Evolutionary conservation across 2,888 invertebrate species (phyloP).

Genomic region (Dasysyrphus tricinctus): DNA sequence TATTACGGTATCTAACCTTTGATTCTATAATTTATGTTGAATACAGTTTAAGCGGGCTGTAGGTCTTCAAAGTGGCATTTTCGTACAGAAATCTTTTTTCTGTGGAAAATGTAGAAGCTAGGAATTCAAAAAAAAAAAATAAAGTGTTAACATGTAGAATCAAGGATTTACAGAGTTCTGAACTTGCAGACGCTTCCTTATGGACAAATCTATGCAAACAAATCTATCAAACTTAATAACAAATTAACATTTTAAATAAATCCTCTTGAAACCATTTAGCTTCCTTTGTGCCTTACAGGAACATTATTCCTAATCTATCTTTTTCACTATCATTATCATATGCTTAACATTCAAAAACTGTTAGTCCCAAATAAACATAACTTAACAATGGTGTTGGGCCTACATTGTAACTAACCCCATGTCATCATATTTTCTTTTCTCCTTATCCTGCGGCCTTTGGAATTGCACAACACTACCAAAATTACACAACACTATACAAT

Average conservation of each 20-base stretch:
- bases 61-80: too few species aligned
- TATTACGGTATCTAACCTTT: too few species aligned
- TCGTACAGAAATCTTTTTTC: too few species aligned
- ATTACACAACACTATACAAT: constrained; percentile 9
- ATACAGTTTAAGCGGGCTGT: too few species aligned
- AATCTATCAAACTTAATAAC: constrained; percentile 37
- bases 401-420: constrained; percentile 78
- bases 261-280: neutral
- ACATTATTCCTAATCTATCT: neutral
- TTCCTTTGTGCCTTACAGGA: constrained; percentile 4
- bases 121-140: too few species aligned
- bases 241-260: neutral
- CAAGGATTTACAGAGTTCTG: too few species aligned
- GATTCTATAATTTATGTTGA: too few species aligned
- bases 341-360: constrained; percentile 38
- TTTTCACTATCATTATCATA: constrained; percentile 40
- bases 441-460: constrained; percentile 71
- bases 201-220: constrained; percentile 45
- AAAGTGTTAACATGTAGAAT: too few species aligned
- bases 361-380: constrained; percentile 22
- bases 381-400: constrained; percentile 77
- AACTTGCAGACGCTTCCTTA: neutral
- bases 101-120: too few species aligned
- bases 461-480: constrained; percentile 46
- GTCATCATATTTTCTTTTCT: constrained; percentile 77